Conservation (phyloP, 2,797 vertebrate genomes). For the Fistularia tabacaria region DNA sequence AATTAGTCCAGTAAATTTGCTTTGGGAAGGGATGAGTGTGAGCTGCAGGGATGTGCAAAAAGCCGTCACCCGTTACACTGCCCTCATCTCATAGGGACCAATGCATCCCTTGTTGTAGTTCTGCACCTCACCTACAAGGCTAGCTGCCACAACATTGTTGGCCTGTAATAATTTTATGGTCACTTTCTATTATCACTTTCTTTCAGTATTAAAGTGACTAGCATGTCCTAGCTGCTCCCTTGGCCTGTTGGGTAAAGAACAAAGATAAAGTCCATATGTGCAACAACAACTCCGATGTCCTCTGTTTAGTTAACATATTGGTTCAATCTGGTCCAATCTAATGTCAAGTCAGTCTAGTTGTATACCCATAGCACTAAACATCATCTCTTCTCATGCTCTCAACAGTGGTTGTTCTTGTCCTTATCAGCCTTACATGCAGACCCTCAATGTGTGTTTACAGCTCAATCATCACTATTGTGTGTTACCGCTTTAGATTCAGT, state of each 20-base stretch:
- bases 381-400: constrained; percentile 1
- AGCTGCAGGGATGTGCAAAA: too few species aligned
- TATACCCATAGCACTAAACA: neutral
- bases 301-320: neutral
- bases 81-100: too few species aligned
- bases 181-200: constrained; percentile 11
- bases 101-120: neutral
- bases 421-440: constrained; percentile 27
- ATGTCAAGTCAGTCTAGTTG: neutral
- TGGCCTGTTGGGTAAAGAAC: neutral
- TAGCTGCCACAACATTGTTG: constrained; percentile 10
- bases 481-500: constrained; percentile 53
- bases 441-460: constrained; percentile 42
- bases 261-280: constrained; percentile 1
- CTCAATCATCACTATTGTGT: constrained; percentile 25
- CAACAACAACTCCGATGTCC: neutral
- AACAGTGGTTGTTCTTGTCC: constrained; percentile 26
- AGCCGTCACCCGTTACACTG: too few species aligned
- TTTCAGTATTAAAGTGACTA: constrained; percentile 8
- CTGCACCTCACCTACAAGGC: too few species aligned
- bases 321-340: neutral
- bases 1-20: too few species aligned
- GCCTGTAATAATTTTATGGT: constrained; percentile 7
- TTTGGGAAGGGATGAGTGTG: too few species aligned
- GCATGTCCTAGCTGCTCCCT: constrained; percentile 6